These are phyloP conservation scores for Falco biarmicus DNA, from an alignment of 2,797 vertebrate species.

Conservation along the genomic window DNA sequence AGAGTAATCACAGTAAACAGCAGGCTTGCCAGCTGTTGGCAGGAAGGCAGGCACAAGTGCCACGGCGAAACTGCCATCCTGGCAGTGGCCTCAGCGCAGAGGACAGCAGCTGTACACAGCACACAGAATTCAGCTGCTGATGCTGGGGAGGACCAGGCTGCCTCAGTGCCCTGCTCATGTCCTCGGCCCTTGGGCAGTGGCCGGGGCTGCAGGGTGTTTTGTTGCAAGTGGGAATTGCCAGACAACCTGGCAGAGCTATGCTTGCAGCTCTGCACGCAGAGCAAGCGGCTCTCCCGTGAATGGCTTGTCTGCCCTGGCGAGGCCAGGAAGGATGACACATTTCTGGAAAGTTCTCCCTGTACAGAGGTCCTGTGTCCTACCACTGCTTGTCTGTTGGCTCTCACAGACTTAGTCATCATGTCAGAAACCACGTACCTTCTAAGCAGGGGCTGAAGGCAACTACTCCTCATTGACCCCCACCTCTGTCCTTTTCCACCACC, in stretches of 20 bases:
- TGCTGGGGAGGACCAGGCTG: background rate
- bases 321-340: background rate
- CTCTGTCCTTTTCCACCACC: background rate
- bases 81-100: rapidly evolving
- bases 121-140: rapidly evolving
- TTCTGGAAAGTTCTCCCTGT: background rate
- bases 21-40: background rate
- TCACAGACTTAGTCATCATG: background rate
- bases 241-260: background rate
- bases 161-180: background rate
- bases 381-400: background rate
- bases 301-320: background rate
- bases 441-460: background rate
- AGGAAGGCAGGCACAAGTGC: background rate
- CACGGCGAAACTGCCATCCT: background rate
- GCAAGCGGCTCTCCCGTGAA: rapidly evolving
- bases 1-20: background rate
- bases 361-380: background rate
- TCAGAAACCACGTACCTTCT: background rate
- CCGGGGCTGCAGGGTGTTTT: background rate
- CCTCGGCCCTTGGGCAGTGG: background rate
- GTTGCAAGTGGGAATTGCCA: background rate
- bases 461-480: background rate
- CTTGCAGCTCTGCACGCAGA: rapidly evolving
- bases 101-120: background rate